phyloP scores from a whole-genome alignment of 2,888 invertebrate species.

The Tillus elongatus region DNA sequence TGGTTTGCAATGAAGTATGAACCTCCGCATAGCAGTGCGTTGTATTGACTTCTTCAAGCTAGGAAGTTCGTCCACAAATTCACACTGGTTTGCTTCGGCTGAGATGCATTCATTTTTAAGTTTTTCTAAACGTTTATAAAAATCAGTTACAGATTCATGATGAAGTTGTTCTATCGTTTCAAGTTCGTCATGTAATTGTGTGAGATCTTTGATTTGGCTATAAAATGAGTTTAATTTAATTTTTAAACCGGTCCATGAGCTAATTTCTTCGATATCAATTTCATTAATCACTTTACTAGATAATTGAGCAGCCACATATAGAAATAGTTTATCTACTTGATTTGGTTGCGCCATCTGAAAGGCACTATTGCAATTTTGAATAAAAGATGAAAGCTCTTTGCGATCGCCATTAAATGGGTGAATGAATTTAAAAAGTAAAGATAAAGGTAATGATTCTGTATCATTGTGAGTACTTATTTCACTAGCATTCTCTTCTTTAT shows the following conservation, averaged over 20 bases:
- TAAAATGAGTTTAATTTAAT: slow-evolving; percentile 14
- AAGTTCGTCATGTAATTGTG: slow-evolving; percentile 15
- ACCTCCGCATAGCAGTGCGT: slow-evolving; percentile 13
- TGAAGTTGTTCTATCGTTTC: slow-evolving; percentile 16
- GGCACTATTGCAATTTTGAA: slow-evolving; percentile 3
- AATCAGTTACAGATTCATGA: slow-evolving; percentile 15
- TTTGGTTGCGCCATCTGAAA: slow-evolving; percentile 1
- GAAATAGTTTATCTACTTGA: background rate
- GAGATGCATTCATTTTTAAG: no score
- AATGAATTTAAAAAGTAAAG: background rate
- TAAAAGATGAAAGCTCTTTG: background rate
- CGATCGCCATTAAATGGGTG: slow-evolving; percentile 1
- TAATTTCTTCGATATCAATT: slow-evolving; percentile 1
- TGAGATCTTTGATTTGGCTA: slow-evolving; percentile 11
- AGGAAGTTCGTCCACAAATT: slow-evolving; percentile 1
- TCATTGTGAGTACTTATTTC: background rate
- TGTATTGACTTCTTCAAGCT: slow-evolving; percentile 12
- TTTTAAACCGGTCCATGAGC: background rate
- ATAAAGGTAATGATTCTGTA: background rate
- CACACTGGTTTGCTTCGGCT: slow-evolving; percentile 6
- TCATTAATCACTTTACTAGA: slow-evolving; percentile 1
- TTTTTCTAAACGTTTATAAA: slow-evolving; percentile 16
- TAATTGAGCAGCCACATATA: slow-evolving; percentile 2
- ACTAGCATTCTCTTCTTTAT: background rate
- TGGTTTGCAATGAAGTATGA: slow-evolving; percentile 13